phyloP scores from a whole-genome alignment of 2,888 invertebrate species.

The Leptura quadrifasciata region DNA sequence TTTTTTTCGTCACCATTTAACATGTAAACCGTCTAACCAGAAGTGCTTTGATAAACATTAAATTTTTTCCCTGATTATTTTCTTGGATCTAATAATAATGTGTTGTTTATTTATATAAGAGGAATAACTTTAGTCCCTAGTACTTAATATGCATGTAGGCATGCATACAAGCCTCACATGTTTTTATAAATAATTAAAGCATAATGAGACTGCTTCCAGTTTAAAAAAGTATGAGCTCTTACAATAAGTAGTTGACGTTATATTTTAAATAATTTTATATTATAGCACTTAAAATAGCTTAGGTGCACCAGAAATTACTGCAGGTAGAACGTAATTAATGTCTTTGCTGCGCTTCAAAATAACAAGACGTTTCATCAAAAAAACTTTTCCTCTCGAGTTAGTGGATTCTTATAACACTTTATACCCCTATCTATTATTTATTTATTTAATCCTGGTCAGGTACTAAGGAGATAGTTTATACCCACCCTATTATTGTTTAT shows the following conservation, averaged over 20 bases:
- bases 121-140: background rate
- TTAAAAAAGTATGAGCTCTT: background rate
- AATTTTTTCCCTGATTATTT: background rate
- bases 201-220: background rate
- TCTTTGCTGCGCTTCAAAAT: too few species aligned
- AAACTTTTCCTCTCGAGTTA: too few species aligned
- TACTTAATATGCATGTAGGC: background rate
- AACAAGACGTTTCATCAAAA: too few species aligned
- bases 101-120: background rate
- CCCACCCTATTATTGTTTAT: too few species aligned
- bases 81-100: background rate
- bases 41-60: background rate
- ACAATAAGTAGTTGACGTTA: background rate
- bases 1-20: constrained; percentile 5
- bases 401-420: too few species aligned
- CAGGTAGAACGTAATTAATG: too few species aligned
- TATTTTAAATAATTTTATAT: background rate
- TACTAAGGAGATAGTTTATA: too few species aligned
- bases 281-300: too few species aligned
- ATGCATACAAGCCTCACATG: background rate
- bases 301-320: too few species aligned
- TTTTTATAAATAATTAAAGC: background rate
- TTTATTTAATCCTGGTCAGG: too few species aligned
- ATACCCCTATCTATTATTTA: too few species aligned
- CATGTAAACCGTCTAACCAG: background rate